Evolutionary conservation across 2,888 invertebrate species (phyloP), one percentile per base, ranked within the genome.

Genomic region (Apamea crenata): DNA sequence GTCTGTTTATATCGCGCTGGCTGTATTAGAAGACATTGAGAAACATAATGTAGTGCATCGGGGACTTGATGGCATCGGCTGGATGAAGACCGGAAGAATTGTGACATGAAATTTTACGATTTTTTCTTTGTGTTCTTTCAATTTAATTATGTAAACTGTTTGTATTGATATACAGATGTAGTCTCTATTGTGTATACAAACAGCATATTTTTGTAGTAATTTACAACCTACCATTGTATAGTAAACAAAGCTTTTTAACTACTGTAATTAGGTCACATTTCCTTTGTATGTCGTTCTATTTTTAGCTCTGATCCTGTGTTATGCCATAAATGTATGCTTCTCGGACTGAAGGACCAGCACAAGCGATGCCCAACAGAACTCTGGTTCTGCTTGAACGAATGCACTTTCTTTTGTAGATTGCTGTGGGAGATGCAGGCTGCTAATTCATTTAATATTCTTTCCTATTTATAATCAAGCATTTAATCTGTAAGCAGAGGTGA

Each of bases 21-120:
- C 77, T 85, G 89, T 89, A 88, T 84, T 91, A 90, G 87, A 94
- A 93, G 94, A 93, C 92, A 87, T 90, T 92, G 90, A 91, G 93
- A 89, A 80, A 90, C 88, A 90, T 90, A 90, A 86, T 93, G 92
- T 91, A 81, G 53, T 25, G 50, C 87, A 74, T 44, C 87, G 25
- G 7, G 72, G 4, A 69, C 29, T 69, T 66, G 56, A 56, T 66
- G 50, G 1, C 68, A 76, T 74, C 80, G 75, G 80, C 29, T 12
- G 21, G 44, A 59, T 68, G 77, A 84, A 77, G 77, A 86, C 63
- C 69, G 36, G 81, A 74, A 85, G 67, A 86, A 25, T 4, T 3
- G 7, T 16, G 1, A 56, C 1, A 18, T 0, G n/a, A 50, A n/a
- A 21, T n/a, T n/a, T 66, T n/a, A 7, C 1, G 14, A 18, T 0